phyloP scores from a whole-genome alignment of 2,797 vertebrate genomes.

The Dromococcyx pavoninus region DNA sequence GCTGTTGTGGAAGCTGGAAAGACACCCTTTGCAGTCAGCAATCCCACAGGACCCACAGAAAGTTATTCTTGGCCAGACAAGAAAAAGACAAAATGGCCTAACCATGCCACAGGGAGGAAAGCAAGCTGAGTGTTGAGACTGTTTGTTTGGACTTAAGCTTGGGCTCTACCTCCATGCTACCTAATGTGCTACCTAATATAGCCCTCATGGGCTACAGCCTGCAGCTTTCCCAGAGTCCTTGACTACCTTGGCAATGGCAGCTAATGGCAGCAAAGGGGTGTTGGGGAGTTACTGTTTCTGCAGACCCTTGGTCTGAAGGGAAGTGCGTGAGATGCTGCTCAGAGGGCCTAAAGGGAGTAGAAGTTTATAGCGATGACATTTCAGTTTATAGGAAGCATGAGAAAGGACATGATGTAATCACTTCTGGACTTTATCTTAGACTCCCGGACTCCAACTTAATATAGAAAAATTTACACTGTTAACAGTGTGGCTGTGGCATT shows the following conservation, averaged over 20 bases:
- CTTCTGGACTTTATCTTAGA: not conserved
- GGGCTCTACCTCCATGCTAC: not conserved
- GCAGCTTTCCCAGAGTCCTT: not conserved
- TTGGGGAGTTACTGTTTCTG: not conserved
- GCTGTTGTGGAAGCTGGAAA: not conserved
- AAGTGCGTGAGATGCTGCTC: not conserved
- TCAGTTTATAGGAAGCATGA: constrained; percentile 22
- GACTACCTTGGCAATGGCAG: not conserved
- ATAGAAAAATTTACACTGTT: not conserved
- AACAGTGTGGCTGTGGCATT: not conserved
- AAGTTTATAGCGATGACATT: constrained; percentile 47
- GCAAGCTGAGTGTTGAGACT: not conserved
- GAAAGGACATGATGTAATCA: not conserved
- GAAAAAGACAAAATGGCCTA: not conserved
- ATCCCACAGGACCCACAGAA: rapidly evolving
- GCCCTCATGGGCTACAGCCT: not conserved
- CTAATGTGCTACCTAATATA: not conserved
- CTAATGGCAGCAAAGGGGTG: not conserved
- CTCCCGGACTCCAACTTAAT: not conserved
- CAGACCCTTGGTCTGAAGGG: not conserved
- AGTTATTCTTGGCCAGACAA: not conserved
- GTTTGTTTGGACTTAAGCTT: not conserved
- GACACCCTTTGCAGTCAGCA: not conserved
- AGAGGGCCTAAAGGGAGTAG: not conserved
- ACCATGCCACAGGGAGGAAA: not conserved